phyloP scores from a whole-genome alignment of 2,113 vertebrate species.

The Pangasianodon gigas region DNA sequence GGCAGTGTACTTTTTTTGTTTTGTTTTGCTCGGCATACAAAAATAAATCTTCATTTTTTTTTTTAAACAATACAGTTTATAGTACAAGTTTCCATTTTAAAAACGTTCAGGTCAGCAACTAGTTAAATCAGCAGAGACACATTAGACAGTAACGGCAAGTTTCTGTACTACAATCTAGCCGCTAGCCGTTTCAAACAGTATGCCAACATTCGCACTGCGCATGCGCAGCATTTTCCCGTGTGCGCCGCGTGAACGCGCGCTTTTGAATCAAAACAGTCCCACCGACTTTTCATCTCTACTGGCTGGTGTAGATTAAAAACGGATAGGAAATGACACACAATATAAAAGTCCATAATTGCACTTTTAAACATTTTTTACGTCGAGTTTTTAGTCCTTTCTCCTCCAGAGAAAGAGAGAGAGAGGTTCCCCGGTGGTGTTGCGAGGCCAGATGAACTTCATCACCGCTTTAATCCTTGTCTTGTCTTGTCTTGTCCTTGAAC shows the following conservation, averaged over 20 bases:
- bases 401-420: background rate
- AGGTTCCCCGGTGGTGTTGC: background rate
- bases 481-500: constrained; percentile 31
- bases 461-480: constrained; percentile 43
- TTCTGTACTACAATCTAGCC: constrained; percentile 6
- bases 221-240: background rate
- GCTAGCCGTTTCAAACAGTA: background rate
- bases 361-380: constrained; percentile 60
- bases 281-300: background rate
- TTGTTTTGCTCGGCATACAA: constrained; percentile 74
- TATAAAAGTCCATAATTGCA: constrained; percentile 71
- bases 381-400: background rate
- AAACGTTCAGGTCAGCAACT: background rate
- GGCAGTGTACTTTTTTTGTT: constrained; percentile 69
- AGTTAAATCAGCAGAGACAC: background rate
- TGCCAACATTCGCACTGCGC: background rate
- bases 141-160: background rate
- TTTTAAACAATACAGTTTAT: constrained; percentile 66
- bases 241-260: background rate
- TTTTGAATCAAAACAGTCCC: constrained; percentile 18
- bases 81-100: constrained; percentile 52
- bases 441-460: background rate
- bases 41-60: constrained; percentile 82
- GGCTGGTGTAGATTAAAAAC: constrained; percentile 3
- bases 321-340: background rate